Evolutionary conservation across 2,888 invertebrate species (phyloP).

Genomic region (Oithona nana): DNA sequence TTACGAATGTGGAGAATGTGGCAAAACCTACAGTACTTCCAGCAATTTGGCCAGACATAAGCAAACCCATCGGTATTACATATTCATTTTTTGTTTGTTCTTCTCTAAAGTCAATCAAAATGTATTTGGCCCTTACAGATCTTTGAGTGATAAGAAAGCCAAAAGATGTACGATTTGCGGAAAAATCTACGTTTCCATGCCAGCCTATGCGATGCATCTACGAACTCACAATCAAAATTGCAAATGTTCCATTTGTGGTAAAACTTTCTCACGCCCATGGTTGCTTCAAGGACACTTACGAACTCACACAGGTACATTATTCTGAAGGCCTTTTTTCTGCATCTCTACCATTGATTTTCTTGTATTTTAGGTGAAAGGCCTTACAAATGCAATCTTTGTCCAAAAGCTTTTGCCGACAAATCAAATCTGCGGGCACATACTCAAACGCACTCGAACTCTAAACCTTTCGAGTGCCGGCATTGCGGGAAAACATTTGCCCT

Average conservation of each 20-base stretch:
- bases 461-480: conserved; percentile 58
- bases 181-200: conserved; percentile 71
- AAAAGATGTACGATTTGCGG: conserved; percentile 65
- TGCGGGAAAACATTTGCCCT: conserved; percentile 77
- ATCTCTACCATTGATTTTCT: not conserved
- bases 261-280: conserved; percentile 75
- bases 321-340: not conserved
- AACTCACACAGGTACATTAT: conserved; percentile 61
- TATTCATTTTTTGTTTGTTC: too few relatives aligned
- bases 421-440: conserved; percentile 72
- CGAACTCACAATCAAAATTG: conserved; percentile 64
- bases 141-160: conserved; percentile 29
- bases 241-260: conserved; percentile 65
- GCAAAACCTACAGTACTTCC: conserved; percentile 34
- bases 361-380: conserved; percentile 63
- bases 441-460: conserved; percentile 69
- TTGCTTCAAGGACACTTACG: conserved; percentile 70
- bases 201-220: conserved; percentile 70
- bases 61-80: conserved; percentile 23
- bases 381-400: conserved; percentile 62
- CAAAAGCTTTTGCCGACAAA: conserved; percentile 76
- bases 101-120: not conserved
- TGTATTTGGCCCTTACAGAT: not conserved
- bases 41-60: conserved; percentile 35
- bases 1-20: conserved; percentile 27